Evolutionary conservation across 2,888 invertebrate genomes (phyloP).

Genomic region (Hipparchia semele): DNA sequence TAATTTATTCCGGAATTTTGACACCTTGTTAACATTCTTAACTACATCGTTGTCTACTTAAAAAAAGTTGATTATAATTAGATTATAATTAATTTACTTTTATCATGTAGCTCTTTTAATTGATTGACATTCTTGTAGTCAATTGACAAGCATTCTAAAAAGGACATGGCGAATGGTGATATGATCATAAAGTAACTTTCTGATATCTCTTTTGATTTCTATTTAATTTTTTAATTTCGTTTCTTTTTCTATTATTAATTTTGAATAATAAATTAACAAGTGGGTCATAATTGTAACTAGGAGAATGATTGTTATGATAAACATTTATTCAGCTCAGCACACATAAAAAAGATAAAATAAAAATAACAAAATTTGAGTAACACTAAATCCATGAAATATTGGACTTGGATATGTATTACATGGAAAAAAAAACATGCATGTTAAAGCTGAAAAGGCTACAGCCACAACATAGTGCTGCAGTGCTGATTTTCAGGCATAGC

Average conservation of each 20-base stretch:
- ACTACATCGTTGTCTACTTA: constrained; percentile 1
- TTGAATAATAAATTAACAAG: too few relatives aligned
- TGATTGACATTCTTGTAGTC: constrained; percentile 12
- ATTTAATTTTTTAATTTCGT: background rate
- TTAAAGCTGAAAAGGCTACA: too few relatives aligned
- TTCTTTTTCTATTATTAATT: background rate
- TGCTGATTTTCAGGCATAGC: too few relatives aligned
- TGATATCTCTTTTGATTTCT: background rate
- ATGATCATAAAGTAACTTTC: background rate
- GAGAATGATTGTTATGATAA: too few relatives aligned
- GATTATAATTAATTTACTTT: constrained; percentile 4
- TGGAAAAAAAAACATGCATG: too few relatives aligned
- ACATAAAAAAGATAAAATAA: too few relatives aligned
- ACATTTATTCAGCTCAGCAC: too few relatives aligned
- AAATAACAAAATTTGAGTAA: too few relatives aligned
- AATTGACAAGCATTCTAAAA: background rate
- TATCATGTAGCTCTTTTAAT: constrained; percentile 12
- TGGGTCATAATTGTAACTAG: too few relatives aligned
- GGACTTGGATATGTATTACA: too few relatives aligned
- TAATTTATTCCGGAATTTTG: constrained; percentile 15
- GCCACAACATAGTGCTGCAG: too few relatives aligned
- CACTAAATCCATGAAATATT: too few relatives aligned
- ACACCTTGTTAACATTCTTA: background rate
- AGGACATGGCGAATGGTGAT: background rate
- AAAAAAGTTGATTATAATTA: constrained; percentile 2